Percentiles rank a stretch among this genome's conserved stretches.
Conservation (phyloP, 2,797 vertebrate species). For the Champsocephalus gunnari region DNA sequence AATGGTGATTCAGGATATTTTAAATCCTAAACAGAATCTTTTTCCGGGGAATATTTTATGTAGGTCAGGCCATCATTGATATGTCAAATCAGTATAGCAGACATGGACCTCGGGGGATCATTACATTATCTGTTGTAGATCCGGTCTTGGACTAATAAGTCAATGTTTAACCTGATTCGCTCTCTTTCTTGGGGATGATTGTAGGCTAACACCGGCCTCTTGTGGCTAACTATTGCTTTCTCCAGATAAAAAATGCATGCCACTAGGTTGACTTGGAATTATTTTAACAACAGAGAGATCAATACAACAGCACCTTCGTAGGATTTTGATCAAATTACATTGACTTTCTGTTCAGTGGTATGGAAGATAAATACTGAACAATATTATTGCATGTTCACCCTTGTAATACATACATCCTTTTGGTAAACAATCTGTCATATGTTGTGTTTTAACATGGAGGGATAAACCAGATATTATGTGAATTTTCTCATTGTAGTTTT, state of each 20-base stretch:
- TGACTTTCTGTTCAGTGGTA: too few relatives aligned
- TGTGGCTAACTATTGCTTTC: conserved; percentile 46
- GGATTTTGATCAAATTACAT: too few relatives aligned
- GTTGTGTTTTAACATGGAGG: background rate
- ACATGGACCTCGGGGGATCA: background rate
- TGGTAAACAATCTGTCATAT: too few relatives aligned
- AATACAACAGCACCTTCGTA: too few relatives aligned
- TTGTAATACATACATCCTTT: too few relatives aligned
- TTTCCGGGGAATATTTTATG: background rate
- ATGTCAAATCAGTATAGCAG: background rate
- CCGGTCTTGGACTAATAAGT: background rate
- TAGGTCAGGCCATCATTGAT: background rate
- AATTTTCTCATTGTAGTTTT: background rate
- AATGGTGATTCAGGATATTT: background rate
- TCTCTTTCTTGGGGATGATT: background rate
- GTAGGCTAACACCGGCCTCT: conserved; percentile 53
- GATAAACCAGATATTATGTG: background rate
- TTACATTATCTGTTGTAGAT: background rate
- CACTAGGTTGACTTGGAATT: background rate
- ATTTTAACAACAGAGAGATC: background rate
- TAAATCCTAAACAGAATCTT: background rate
- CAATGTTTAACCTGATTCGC: background rate
- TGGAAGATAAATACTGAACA: too few relatives aligned
- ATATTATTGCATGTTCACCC: too few relatives aligned
- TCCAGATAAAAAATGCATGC: background rate